Base-by-base conservation (phyloP, 2,113 vertebrate genomes). In the Perca flavescens region DNA sequence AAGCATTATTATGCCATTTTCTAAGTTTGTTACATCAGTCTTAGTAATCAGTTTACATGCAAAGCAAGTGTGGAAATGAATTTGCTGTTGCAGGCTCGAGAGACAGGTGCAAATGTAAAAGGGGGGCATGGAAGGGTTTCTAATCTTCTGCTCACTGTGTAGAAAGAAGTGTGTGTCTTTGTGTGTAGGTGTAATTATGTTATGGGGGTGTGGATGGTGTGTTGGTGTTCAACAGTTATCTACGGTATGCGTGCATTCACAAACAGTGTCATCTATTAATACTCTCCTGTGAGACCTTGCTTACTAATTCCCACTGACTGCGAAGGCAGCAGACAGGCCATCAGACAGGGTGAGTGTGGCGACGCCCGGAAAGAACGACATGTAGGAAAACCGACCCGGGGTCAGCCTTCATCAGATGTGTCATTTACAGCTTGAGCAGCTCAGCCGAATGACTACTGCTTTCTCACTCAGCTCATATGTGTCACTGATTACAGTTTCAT, bases 401-500 rank as follows among this genome's bases (percentile, higher is more conserved):
- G 85, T 92, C 81, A 77, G 36, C 67, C 74, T 62, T 88, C 87
- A 85, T 93, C 87, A 88, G 61, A 86, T 31, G 28, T 68, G 70
- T 74, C 63, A 65, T 88, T 92, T 86, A 57, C 63, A 79, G 74
- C 64, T 67, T 63, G 40, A 52, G 62, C 74, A 46, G 66, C 57
- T 25, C 50, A 67, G 73, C 43, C 58, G 66, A 79, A 77, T 53
- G 61, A 68, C 54, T 47, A 4, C 69, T 57, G 15, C 36, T 9
- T 58, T 78, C 62, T 68, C 57, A 57, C 78, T 77, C 74, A 77
- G 54, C 52, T 79, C 72, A 49, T 36, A 62, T 56, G 71, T 79
- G 67, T 73, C 65, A 82, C 57, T 86, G 73, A 90, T 90, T 92
- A 90, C 22, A 17, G 40, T 70, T 88, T 90, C 74, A 92, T 93